Evolutionary conservation across 2,113 vertebrate species (phyloP).

Genomic region (Hypomesus transpacificus): DNA sequence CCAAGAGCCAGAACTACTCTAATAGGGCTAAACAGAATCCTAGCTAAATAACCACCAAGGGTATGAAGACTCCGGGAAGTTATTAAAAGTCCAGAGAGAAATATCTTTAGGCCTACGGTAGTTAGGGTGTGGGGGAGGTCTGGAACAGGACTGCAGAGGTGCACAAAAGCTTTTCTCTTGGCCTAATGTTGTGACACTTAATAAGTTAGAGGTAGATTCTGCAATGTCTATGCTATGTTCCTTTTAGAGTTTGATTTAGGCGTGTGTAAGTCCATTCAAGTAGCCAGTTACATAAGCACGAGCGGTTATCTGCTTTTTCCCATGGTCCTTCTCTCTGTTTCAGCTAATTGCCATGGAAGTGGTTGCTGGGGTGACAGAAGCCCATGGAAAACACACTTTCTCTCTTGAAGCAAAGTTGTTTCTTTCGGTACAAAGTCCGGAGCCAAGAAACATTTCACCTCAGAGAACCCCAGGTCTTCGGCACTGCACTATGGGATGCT

Average conservation of each 20-base stretch:
- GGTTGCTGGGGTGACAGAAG: constrained; percentile 33
- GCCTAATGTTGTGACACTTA: too few relatives aligned
- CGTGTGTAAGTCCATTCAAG: not conserved
- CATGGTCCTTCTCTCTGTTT: constrained; percentile 31
- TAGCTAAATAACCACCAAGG: not conserved
- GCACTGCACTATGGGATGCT: not conserved
- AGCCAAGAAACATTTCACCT: constrained; percentile 29
- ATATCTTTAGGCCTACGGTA: not conserved
- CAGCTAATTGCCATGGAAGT: constrained; percentile 28
- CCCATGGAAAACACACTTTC: constrained; percentile 27
- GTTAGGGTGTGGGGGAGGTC: not conserved
- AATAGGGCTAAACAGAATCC: not conserved
- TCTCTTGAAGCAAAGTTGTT: constrained; percentile 27
- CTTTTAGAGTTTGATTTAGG: not conserved
- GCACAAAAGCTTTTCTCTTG: too few relatives aligned
- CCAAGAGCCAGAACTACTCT: not conserved
- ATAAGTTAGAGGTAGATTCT: too few relatives aligned
- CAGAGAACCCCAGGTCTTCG: not conserved
- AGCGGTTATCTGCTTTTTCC: constrained; percentile 31
- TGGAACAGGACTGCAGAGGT: not conserved
- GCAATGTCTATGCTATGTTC: not conserved
- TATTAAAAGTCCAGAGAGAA: not conserved
- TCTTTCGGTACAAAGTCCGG: constrained; percentile 8
- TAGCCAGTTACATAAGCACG: not conserved
- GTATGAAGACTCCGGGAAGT: not conserved